Evolutionary conservation across 2,113 vertebrate genomes (phyloP).

Genomic region (Sylvilagus bachmani): DNA sequence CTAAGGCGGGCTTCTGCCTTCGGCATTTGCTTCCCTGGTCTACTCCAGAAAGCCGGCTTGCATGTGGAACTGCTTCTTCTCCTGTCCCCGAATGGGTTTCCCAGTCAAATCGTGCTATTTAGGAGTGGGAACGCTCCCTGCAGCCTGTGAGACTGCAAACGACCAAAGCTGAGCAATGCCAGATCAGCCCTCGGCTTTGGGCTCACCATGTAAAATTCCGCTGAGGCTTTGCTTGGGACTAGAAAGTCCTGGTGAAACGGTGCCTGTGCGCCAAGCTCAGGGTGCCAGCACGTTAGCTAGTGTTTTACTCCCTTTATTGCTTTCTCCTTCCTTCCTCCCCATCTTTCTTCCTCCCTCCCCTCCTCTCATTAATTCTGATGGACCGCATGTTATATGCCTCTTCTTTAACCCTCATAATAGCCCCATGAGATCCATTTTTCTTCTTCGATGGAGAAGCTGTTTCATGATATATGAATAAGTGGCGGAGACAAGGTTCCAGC

Average conservation of each 20-base stretch:
- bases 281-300: neutral
- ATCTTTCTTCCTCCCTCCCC: neutral
- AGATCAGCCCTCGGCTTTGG: neutral
- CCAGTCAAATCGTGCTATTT: neutral
- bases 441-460: neutral
- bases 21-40: neutral
- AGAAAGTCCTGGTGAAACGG: neutral
- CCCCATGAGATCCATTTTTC: neutral
- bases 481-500: neutral
- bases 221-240: neutral
- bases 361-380: neutral
- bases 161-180: neutral
- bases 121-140: neutral
- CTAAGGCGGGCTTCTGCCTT: neutral
- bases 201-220: neutral
- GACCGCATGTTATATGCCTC: neutral
- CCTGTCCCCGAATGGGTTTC: neutral
- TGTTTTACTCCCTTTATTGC: neutral
- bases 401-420: neutral
- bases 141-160: neutral
- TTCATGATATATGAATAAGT: neutral
- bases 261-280: neutral
- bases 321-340: neutral
- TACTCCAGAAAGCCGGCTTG: neutral
- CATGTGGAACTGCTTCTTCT: neutral